Conservation (phyloP, 2,888 invertebrate genomes). For the Germaria angustata region DNA sequence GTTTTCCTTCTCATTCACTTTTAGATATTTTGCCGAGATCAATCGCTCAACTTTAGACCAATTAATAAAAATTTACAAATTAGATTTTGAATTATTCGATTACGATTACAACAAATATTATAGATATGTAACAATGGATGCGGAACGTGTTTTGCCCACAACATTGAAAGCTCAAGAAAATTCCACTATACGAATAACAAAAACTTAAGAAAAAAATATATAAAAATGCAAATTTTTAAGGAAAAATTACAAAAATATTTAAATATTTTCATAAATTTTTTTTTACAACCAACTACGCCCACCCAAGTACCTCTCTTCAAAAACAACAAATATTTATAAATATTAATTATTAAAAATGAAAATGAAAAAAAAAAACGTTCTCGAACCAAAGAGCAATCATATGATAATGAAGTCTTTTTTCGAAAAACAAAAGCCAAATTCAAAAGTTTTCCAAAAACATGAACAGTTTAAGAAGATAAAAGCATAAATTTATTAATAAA, state of each 20-base stretch:
- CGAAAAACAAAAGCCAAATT: constrained; percentile 52
- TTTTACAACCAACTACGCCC: constrained; percentile 62
- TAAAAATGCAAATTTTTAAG: background rate
- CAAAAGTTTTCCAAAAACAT: constrained; percentile 61
- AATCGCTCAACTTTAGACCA: constrained; percentile 82
- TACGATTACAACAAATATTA: constrained; percentile 83
- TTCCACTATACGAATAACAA: constrained; percentile 13
- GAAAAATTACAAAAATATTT: constrained; percentile 4
- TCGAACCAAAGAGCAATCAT: constrained; percentile 53
- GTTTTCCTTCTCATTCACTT: no score
- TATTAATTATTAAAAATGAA: constrained; percentile 7
- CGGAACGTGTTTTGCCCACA: constrained; percentile 33
- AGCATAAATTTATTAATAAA: constrained; percentile 10
- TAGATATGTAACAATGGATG: constrained; percentile 77
- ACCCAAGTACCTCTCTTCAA: constrained; percentile 66
- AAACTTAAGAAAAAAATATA: constrained; percentile 36
- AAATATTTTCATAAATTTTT: constrained; percentile 61
- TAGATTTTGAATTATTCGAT: constrained; percentile 86
- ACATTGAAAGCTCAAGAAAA: constrained; percentile 45
- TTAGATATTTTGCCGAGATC: constrained; percentile 82
- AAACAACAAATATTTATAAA: constrained; percentile 49
- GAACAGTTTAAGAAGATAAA: constrained; percentile 25
- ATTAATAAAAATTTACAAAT: constrained; percentile 83
- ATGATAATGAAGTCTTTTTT: constrained; percentile 28
- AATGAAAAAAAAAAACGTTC: background rate